A percentile compares a stretch with the other conserved stretches of the same genome.
phyloP scores from a whole-genome alignment of 2,888 invertebrate species.

The Erpobdella octoculata region DNA sequence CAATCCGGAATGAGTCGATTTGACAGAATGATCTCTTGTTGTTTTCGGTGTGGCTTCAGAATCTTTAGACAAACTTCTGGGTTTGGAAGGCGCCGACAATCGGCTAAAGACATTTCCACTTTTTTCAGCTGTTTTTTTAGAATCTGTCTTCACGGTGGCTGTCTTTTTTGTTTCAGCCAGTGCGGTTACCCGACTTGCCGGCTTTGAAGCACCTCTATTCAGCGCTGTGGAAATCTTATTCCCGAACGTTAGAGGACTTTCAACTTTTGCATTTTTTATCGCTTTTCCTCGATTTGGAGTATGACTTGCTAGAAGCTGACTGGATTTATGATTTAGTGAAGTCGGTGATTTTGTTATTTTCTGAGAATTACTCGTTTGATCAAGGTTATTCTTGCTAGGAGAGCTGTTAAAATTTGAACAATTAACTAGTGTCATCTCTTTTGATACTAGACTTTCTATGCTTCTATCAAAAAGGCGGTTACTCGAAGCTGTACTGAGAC shows the following conservation, averaged over 20 bases:
- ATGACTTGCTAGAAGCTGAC: too few species aligned
- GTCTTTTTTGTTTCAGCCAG: neutral
- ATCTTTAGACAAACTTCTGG: neutral
- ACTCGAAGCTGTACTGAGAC: neutral
- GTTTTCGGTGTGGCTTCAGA: neutral
- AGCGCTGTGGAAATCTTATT: neutral
- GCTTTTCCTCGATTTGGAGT: too few species aligned
- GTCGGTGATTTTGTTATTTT: neutral
- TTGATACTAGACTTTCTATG: neutral
- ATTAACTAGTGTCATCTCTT: neutral
- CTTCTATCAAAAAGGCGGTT: slow-evolving; percentile 7
- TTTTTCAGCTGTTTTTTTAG: neutral
- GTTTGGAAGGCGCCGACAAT: neutral
- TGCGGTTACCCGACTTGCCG: slow-evolving; percentile 8
- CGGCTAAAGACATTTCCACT: neutral
- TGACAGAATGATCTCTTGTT: neutral
- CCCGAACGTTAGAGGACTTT: neutral
- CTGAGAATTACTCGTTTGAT: neutral
- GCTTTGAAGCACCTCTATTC: slow-evolving; percentile 10
- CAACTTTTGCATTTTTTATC: neutral
- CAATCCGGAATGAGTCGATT: neutral
- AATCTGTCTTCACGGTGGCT: neutral
- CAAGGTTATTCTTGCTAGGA: neutral
- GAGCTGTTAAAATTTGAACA: neutral
- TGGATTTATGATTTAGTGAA: neutral